These are phyloP conservation scores for Caenorhabditis imperialis DNA, from an alignment of 2,888 invertebrate species.

Conservation along the genomic window DNA sequence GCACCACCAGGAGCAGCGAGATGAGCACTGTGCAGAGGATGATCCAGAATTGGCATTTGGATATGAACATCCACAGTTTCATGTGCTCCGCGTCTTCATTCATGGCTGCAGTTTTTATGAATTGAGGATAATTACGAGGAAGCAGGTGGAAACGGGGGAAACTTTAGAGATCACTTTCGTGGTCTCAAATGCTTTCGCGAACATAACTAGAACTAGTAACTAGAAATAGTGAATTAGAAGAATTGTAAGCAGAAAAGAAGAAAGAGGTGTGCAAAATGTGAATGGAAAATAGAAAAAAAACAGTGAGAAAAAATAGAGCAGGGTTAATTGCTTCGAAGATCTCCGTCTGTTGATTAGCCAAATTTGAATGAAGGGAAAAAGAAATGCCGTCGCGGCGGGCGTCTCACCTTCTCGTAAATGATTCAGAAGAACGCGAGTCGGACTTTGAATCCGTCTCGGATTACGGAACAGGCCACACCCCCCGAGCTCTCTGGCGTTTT, in stretches of 20 bases:
- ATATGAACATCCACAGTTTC: conserved; percentile 60
- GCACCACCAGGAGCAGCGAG: conserved; percentile 51
- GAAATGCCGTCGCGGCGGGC: background rate
- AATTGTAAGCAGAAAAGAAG: too few species aligned
- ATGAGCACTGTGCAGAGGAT: conserved; percentile 52
- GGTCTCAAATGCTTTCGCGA: too few species aligned
- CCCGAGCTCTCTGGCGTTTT: too few species aligned
- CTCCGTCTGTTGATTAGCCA: conserved; percentile 17
- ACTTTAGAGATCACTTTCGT: too few species aligned
- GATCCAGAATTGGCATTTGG: conserved; percentile 60
- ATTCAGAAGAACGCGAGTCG: conserved; percentile 37
- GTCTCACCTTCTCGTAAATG: conserved; percentile 14
- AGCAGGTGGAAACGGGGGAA: background rate
- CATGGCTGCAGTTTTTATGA: too few species aligned
- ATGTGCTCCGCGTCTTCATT: conserved; percentile 23
- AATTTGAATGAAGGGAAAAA: conserved; percentile 1
- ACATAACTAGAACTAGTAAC: too few species aligned
- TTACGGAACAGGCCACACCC: too few species aligned
- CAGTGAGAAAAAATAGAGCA: too few species aligned
- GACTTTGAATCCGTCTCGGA: conserved; percentile 16
- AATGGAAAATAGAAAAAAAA: too few species aligned
- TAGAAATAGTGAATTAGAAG: too few species aligned
- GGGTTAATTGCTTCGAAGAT: conserved; percentile 4
- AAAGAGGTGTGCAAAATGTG: too few species aligned
- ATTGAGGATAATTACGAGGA: background rate